Base-by-base conservation (phyloP, 2,797 vertebrate genomes). In the Staurois parvus region DNA sequence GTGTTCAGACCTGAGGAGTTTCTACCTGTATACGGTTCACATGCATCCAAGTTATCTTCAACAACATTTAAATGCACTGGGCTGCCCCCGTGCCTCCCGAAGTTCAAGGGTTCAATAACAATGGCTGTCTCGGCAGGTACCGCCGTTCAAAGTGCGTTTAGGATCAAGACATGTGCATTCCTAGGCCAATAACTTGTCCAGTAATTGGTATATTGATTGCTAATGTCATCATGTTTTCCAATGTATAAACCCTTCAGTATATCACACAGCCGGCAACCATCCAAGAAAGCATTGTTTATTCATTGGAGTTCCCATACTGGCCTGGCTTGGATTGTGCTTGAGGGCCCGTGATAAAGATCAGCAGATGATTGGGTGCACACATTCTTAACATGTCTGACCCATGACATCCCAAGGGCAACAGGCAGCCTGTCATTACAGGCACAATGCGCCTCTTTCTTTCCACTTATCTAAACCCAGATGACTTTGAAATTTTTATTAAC, bases 351-450 rank as follows among this genome's bases (percentile, higher is more conserved):
- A 99, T 99, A 98, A 97, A 95, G 94, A 98, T 99, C 98, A 97
- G 95, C 90, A 95, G 97, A 97, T 97, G 97, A 99, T 97, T 97
- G 97, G 97, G 96, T 93, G 91, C 96, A 98, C 96, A 97, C 98
- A 99, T 99, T 99, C 98, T 99, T 99, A 97, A 98, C 98, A 97
- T 99, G 98, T 95, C 96, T 98, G 97, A 98, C 97, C 97, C 96
- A 94, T 98, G 97, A 98, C 97, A 98, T 98, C 96, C 94, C 93
- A 91, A 95, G 95, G 95, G 95, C 96, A 95, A 93, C 93, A 91
- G 94, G 92, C 95, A 97, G 96, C 93, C 96, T 96, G 96, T 97
- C 96, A 96, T 98, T 97, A 97, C 94, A 92, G 91, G 94, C 90
- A 99, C 98, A 99, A 99, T 97, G 94, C 94, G 85, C 88, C 87